These are phyloP conservation scores for Oostethus manadensis DNA, from an alignment of 2,113 vertebrate species.

Conservation along the genomic window DNA sequence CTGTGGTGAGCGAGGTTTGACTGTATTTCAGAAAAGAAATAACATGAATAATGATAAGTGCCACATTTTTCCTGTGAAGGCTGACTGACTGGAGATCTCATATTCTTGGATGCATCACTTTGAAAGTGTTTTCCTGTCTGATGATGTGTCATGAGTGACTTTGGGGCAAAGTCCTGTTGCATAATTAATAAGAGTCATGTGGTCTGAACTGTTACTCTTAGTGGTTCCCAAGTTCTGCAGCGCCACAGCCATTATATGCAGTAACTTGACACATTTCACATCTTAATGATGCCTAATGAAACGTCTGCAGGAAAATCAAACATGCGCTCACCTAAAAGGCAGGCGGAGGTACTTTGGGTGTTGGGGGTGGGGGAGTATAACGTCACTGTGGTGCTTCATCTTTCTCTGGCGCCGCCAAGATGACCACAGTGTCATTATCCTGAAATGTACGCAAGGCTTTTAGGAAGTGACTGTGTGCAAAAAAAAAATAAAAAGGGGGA, in stretches of 20 bases:
- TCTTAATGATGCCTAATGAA: constrained; percentile 7
- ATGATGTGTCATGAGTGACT: background rate
- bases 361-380: background rate
- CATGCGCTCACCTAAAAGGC: constrained; percentile 3
- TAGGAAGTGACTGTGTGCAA: constrained; percentile 9
- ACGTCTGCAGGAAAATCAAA: constrained; percentile 5
- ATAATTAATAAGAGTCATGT: constrained; percentile 7
- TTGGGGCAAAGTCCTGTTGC: background rate
- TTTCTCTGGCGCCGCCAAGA: constrained; percentile 43
- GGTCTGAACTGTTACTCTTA: constrained; percentile 1
- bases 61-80: no score
- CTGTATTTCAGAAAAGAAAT: no score
- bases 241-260: background rate
- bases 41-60: no score
- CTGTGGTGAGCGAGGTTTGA: no score
- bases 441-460: constrained; percentile 32
- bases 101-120: no score
- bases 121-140: background rate
- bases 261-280: background rate
- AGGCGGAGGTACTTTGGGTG: background rate
- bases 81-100: no score
- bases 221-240: background rate
- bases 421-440: constrained; percentile 54
- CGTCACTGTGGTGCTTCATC: constrained; percentile 37
- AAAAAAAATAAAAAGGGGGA: background rate